Conservation (phyloP, 2,113 vertebrate species). For the Scophthalmus maximus region DNA sequence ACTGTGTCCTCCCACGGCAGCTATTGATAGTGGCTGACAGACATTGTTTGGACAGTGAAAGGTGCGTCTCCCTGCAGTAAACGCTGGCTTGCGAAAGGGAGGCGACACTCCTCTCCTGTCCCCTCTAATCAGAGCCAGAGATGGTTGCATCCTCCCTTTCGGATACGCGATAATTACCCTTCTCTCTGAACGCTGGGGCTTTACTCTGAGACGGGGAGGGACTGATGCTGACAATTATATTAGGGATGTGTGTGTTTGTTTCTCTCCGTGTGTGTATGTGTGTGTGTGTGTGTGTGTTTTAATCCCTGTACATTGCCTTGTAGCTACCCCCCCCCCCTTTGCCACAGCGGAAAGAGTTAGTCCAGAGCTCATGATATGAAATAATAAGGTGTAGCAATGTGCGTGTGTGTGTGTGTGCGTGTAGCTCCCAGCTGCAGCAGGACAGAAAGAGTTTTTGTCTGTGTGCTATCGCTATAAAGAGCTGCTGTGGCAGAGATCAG, state of each 20-base stretch:
- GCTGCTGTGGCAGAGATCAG: conserved; percentile 56
- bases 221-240: conserved; percentile 80
- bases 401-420: conserved; percentile 52
- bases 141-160: conserved; percentile 91
- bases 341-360: conserved; percentile 62
- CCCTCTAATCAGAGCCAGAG: conserved; percentile 95
- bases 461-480: conserved; percentile 53
- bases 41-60: conserved; percentile 79
- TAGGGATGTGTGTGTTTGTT: conserved; percentile 65
- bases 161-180: conserved; percentile 94
- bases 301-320: conserved; percentile 49
- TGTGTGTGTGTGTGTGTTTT: conserved; percentile 24
- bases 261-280: conserved; percentile 43
- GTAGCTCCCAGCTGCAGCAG: conserved; percentile 54
- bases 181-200: conserved; percentile 86
- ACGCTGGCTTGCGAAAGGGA: conserved; percentile 84
- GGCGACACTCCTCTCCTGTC: conserved; percentile 85
- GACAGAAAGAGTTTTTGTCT: conserved; percentile 70
- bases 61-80: conserved; percentile 87
- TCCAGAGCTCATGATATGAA: conserved; percentile 62
- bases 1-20: conserved; percentile 60
- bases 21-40: conserved; percentile 69
- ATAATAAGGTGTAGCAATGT: conserved; percentile 73
- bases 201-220: conserved; percentile 86
- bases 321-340: conserved; percentile 61